Conservation (phyloP, 1,140 invertebrate species). For the Cotesia glomerata region DNA sequence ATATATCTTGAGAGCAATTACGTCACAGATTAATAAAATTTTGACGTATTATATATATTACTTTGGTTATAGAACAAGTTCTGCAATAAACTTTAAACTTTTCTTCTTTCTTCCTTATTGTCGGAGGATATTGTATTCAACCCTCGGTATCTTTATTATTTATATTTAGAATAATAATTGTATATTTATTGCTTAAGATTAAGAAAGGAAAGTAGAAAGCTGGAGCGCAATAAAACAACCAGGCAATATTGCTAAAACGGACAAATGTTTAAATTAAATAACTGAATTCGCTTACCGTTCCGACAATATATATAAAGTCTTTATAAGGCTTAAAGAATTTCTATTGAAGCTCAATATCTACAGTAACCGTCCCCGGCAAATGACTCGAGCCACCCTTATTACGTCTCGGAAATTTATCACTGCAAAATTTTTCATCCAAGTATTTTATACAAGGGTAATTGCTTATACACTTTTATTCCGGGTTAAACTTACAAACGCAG, state of each 20-base stretch:
- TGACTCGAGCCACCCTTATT: conserved; percentile 55
- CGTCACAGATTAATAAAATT: neutral
- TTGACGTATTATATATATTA: neutral
- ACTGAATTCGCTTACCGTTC: neutral
- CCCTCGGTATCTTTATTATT: neutral
- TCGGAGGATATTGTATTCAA: neutral
- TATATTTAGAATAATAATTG: neutral
- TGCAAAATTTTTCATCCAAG: conserved; percentile 44
- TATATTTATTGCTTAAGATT: neutral
- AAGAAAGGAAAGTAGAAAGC: neutral
- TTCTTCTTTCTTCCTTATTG: neutral
- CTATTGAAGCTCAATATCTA: conserved; percentile 50
- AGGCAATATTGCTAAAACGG: conserved; percentile 2
- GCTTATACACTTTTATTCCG: conserved; percentile 11
- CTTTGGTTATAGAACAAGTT: neutral
- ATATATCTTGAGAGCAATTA: neutral
- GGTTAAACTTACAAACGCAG: too few relatives aligned
- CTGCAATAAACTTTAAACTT: neutral
- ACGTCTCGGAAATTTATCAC: conserved; percentile 50
- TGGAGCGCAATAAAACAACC: too few relatives aligned
- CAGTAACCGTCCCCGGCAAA: conserved; percentile 40
- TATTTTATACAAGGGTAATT: conserved; percentile 52
- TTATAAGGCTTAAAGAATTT: conserved; percentile 46
- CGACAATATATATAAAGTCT: conserved; percentile 1
- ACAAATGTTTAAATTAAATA: conserved; percentile 51